Evolutionary conservation across 2,888 invertebrate species (phyloP), one percentile per base, ranked within the genome.

Genomic region (Plebejus argus): DNA sequence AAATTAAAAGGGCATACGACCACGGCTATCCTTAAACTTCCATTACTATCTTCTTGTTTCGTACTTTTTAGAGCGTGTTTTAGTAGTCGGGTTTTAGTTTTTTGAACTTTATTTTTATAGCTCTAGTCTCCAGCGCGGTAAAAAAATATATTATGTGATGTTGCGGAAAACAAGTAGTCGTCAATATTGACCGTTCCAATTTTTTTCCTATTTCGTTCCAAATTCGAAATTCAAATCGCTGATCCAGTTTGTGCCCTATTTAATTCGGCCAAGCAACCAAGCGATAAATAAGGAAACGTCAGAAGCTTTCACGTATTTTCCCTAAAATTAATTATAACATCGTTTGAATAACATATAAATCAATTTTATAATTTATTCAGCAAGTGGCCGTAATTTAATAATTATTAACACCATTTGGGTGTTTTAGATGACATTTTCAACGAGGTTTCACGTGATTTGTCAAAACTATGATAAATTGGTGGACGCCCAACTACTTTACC

Each of bases 301-400:
- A 66, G 12, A 18, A 18, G 28, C 18, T 28, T 23, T 58, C 58
- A n/a, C 12, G 12, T 66, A 66, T 66, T 15, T 33, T 5, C 7
- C 0, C 23, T 61, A 23, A 23, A 45, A 61, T 61, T 61, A 61
- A 66, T 66, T 18, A 33, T 66, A 33, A 18, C 28, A 66, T 15
- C 6, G 28, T 28, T 28, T 12, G 61, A 66, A 66, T 66, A 28
- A 28, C 66, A 33, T 28, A 66, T 66, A 66, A 66, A 66, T 28
- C 66, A 66, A 15, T 66, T 66, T 66, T 66, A 66, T 66, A 15
- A 33, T 66, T 66, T 66, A 66, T 66, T 33, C 12, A 66, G 28
- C 66, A 66, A 28, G 66, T 66, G 66, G 15, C 1, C 5, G 6
- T 66, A 15, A 7, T 66, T 12, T 7, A 66, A 33, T 66, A 66